phyloP scores from a whole-genome alignment of 2,113 vertebrate genomes.

The Seriola aureovittata region DNA sequence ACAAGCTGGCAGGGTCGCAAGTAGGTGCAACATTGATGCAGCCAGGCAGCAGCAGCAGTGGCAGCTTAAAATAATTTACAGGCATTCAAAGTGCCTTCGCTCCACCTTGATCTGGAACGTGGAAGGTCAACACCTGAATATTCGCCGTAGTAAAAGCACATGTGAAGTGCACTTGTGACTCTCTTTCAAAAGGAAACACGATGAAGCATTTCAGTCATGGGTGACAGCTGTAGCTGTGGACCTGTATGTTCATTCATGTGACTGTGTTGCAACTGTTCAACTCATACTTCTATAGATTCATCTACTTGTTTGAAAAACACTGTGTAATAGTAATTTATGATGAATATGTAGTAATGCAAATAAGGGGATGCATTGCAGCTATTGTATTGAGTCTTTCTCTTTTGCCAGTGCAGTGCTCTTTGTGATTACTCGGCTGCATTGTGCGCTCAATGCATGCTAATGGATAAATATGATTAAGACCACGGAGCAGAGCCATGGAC shows the following conservation, averaged over 20 bases:
- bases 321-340: not conserved
- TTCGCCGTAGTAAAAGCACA: not conserved
- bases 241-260: not conserved
- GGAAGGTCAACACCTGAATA: not conserved
- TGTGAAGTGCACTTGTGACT: not conserved
- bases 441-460: conserved; percentile 39
- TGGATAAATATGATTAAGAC: conserved; percentile 51
- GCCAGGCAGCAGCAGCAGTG: too few species aligned
- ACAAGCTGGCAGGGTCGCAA: too few species aligned
- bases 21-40: too few species aligned
- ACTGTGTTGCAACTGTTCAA: not conserved
- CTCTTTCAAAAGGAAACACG: not conserved
- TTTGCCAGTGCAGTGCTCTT: not conserved
- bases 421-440: conserved; percentile 22
- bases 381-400: not conserved
- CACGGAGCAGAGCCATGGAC: conserved; percentile 17
- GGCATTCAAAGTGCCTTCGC: not conserved
- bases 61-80: not conserved
- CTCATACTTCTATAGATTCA: not conserved
- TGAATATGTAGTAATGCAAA: not conserved
- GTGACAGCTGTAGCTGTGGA: not conserved
- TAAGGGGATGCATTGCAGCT: not conserved
- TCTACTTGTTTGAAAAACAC: not conserved
- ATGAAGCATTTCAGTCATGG: not conserved
- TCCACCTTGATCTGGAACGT: not conserved